Evolutionary conservation across 1,140 invertebrate species (phyloP), one percentile per base, ranked within the genome.

Genomic region (Arctopsyche grandis): DNA sequence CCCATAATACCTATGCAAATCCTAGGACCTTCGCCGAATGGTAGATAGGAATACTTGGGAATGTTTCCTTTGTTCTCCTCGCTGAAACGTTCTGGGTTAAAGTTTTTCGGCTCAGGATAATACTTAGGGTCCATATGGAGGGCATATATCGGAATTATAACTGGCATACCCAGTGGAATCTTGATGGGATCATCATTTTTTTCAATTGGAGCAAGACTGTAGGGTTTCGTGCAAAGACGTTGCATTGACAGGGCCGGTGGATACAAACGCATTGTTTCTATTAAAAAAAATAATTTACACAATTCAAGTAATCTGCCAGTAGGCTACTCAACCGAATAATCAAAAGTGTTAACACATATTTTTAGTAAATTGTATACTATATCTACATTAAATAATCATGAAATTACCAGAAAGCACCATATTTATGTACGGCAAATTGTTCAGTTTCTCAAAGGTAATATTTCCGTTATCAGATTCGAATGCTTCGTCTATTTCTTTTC

Each of bases 1-100:
- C n/a, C n/a, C n/a, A n/a, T 26, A 0, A 44, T 79, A 82, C 80
- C 80, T 66, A 79, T 44, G 38, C 80, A 82, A 74, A 78, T 77
- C 24, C 80, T 69, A 10, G 78, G 78, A 21, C 80, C 80, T 69
- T 82, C 78, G 22, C 80, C 80, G 69, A 82, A 82, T 7, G 80
- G 80, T 12, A 82, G 24, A 48, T 77, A 79, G 0, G 70, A 10
- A 52, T 0, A 44, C 38, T 81, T 81, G 0, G 77, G 73, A 7
- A 77, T 79, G 14, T 26, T 63, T 21, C 52, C 12, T 12, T 71
- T 77, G 16, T 73, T 77, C 52, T 77, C 80, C 52, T 75, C 66
- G 7, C 22, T 60, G 69, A 81, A 81, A 14, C 80, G 52, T 69
- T 81, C 80, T 0, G 80, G 80, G 63, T 77, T 58, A 21, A 79